phyloP scores from a whole-genome alignment of 2,113 vertebrate genomes.

The Microcebus griseorufus region DNA sequence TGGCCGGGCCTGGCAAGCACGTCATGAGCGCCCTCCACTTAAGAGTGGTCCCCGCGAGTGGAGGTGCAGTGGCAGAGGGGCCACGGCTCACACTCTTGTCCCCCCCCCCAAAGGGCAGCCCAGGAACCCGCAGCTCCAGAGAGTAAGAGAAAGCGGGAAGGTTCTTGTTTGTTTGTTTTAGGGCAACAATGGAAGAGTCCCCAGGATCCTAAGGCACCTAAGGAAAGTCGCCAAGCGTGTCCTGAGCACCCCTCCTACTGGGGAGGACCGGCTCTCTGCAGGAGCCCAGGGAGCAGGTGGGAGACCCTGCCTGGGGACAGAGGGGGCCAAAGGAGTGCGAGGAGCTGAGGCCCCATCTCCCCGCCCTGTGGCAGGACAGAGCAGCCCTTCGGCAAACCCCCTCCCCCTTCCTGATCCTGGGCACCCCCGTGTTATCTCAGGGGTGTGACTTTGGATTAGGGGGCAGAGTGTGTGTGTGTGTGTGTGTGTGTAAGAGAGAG shows the following conservation, averaged over 20 bases:
- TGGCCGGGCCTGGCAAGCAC: rapidly evolving
- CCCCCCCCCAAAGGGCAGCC: too few species aligned
- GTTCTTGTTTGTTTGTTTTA: neutral
- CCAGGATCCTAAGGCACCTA: neutral
- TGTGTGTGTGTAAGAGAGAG: too few species aligned
- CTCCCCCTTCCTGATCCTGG: neutral
- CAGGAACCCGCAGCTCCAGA: neutral
- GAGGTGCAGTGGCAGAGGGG: too few species aligned
- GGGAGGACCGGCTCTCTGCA: neutral
- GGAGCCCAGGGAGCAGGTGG: neutral
- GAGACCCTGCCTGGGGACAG: neutral
- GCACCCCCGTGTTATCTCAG: too few species aligned
- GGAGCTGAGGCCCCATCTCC: neutral
- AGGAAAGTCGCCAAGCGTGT: neutral
- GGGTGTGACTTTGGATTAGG: neutral
- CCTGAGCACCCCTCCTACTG: neutral
- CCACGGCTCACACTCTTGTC: neutral
- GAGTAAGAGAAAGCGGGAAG: neutral
- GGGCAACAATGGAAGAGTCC: too few species aligned
- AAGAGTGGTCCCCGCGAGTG: neutral
- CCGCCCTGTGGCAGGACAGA: neutral
- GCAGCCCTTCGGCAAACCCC: neutral
- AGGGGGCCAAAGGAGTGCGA: neutral
- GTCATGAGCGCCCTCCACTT: neutral
- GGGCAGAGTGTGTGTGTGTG: rapidly evolving